Evolutionary conservation across 1,140 invertebrate species (phyloP), one percentile per base, ranked within the genome.

Genomic region (Xylocopa sonorina): DNA sequence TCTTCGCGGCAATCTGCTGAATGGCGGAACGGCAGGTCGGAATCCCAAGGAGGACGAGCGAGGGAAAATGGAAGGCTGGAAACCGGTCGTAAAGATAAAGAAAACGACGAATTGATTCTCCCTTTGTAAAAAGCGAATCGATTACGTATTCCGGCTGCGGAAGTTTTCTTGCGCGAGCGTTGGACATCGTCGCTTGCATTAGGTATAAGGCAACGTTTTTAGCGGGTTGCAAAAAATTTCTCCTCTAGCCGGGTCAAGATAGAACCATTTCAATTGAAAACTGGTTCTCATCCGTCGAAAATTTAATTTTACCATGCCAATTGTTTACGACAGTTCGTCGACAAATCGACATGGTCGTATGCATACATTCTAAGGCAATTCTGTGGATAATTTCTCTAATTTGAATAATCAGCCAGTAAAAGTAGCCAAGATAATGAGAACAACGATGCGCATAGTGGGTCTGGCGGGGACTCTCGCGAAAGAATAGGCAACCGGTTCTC

Each of bases 401-500:
- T 29, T 6, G 21, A 74, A 50, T n/a, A n/a, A 50, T 6, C n/a
- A 18, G 1, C 9, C n/a, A 27, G 5, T 0, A 10, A 10, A 14
- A 14, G 43, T n/a, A 14, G 46, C 48, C 29, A 58, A 38, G 18
- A 53, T 50, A n/a, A 57, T 38, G 24, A 32, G n/a, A 21, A 14
- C 29, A 7, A 7, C 38, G 55, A 41, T 38, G 32, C 34, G 74
- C 18, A 74, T 29, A 62, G 27, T 41, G 58, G 24, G n/a, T n/a
- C n/a, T n/a, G n/a, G 24, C 7, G 73, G 48, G 64, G 63, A 84
- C 73, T 74, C 21, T 50, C 34, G 29, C 48, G 64, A 29, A 29
- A 57, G 62, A 81, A 75, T 38, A 48, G 71, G 57, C 43, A 82
- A 55, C 55, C 57, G 78, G 41, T 82, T 75, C 60, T 55, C 64